Base-by-base conservation (phyloP, 2,888 invertebrate genomes). In the Habroteleia sp. region DNA sequence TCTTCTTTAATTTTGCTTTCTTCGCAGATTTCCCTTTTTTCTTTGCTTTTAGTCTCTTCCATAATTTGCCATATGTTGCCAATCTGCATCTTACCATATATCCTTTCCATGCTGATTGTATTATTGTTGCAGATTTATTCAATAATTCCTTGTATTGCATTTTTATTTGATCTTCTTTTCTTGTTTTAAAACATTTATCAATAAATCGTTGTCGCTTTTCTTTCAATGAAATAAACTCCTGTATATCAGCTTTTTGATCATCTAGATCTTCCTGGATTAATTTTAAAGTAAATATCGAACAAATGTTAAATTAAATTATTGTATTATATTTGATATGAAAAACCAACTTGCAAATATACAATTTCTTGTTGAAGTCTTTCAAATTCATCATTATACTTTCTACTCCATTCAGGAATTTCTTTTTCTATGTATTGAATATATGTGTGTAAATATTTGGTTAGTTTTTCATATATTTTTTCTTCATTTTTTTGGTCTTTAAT, bases 41-140 rank as follows among this genome's bases (percentile, higher is more conserved):
- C 3, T 62, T 74, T 50, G 72, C 81, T 31, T 58, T 72, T 2
- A 81, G 35, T 16, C 16, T 33, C 14, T 50, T 52, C 72, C 78
- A 69, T 2, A 84, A 56, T 16, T 68, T 77, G 10, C 78, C 74
- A 46, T 78, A 85, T 5, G 27, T 48, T n/a, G 84, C 86, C 37
- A 86, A 65, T 69, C 80, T 46, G 5, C 82, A 78, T 11, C 85
- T 80, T 0, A 85, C 86, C 83, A 85, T 84, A 56, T 82, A 78
- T n/a, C 85, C 84, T 72, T 80, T 78, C 85, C 84, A 85, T 3
- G 73, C 1, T 2, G 81, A 63, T 74, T 87, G 86, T 72, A 87
- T 83, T 2, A 80, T n/a, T 0, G 77, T 80, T 3, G 86, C 86
- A 4, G 82, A 80, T 25, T 35, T 56, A 46, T 84, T 50, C 10